Conservation (phyloP, 2,113 vertebrate genomes). For the Malurus alboscapulatus region DNA sequence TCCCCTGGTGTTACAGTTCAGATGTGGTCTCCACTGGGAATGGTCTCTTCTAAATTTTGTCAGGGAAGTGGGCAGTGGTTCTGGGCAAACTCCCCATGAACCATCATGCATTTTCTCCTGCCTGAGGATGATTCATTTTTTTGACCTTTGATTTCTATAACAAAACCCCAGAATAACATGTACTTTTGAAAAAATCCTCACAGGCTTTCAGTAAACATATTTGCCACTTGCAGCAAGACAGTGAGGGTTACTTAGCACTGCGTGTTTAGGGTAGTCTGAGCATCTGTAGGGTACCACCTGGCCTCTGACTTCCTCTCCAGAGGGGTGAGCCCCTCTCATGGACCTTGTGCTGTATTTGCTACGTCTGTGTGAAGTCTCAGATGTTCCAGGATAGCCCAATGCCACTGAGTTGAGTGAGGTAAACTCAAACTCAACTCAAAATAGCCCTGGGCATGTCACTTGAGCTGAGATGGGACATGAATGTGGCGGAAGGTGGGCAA, state of each 20-base stretch:
- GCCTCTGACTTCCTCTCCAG: neutral
- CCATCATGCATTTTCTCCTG: fast-evolving
- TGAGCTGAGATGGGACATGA: neutral
- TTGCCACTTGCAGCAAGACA: neutral
- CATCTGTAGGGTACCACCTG: neutral
- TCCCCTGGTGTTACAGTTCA: neutral
- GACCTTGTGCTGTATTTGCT: neutral
- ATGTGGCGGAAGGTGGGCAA: neutral
- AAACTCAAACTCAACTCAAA: too few relatives aligned
- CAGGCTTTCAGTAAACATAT: neutral
- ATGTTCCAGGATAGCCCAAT: neutral
- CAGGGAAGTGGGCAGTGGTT: neutral
- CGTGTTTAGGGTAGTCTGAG: neutral
- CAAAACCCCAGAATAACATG: neutral
- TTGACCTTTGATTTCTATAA: neutral
- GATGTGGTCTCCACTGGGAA: neutral
- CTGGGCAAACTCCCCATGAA: neutral
- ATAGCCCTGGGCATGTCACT: neutral
- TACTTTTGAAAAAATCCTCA: neutral
- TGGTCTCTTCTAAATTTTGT: neutral
- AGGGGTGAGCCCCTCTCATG: neutral
- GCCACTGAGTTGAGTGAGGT: fast-evolving
- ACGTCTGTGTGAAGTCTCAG: neutral
- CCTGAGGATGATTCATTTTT: neutral
- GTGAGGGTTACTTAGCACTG: neutral